phyloP scores from a whole-genome alignment of 2,113 vertebrate genomes.

The Macquaria ambigua region DNA sequence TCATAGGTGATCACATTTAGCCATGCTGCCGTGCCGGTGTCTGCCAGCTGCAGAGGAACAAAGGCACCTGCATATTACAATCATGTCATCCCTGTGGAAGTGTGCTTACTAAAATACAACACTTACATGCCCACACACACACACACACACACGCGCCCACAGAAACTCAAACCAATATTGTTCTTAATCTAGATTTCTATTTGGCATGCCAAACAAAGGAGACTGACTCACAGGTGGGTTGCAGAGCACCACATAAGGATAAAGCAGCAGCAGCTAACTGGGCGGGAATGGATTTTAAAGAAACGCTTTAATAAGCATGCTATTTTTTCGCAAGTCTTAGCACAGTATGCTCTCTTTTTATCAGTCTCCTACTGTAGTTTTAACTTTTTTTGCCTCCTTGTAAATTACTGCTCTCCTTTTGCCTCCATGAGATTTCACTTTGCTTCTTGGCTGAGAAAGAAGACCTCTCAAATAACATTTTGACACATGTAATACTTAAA shows the following conservation, averaged over 20 bases:
- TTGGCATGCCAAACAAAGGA: slow-evolving; percentile 32
- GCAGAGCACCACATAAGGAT: not conserved
- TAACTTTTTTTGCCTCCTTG: not conserved
- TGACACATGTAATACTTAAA: not conserved
- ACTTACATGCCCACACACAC: slow-evolving; percentile 33
- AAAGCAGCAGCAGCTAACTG: not conserved
- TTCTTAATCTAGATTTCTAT: slow-evolving; percentile 18
- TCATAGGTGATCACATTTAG: slow-evolving; percentile 32
- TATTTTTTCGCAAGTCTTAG: not conserved
- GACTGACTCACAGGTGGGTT: slow-evolving; percentile 17
- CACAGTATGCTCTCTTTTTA: not conserved
- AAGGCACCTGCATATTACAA: slow-evolving; percentile 35
- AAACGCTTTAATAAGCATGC: not conserved
- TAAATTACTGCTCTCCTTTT: not conserved
- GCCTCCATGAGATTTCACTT: not conserved
- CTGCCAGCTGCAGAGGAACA: slow-evolving; percentile 25
- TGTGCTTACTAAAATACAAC: slow-evolving; percentile 39
- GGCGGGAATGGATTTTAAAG: not conserved
- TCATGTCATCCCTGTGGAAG: slow-evolving; percentile 41
- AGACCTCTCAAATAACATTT: slow-evolving; percentile 1
- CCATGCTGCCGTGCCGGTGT: not conserved
- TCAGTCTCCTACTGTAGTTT: not conserved
- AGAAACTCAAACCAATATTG: slow-evolving; percentile 33
- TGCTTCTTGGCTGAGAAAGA: not conserved
- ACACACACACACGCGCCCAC: slow-evolving; percentile 15